These are phyloP conservation scores for Eurois occulta DNA, from an alignment of 2,888 invertebrate species.

Conservation along the genomic window DNA sequence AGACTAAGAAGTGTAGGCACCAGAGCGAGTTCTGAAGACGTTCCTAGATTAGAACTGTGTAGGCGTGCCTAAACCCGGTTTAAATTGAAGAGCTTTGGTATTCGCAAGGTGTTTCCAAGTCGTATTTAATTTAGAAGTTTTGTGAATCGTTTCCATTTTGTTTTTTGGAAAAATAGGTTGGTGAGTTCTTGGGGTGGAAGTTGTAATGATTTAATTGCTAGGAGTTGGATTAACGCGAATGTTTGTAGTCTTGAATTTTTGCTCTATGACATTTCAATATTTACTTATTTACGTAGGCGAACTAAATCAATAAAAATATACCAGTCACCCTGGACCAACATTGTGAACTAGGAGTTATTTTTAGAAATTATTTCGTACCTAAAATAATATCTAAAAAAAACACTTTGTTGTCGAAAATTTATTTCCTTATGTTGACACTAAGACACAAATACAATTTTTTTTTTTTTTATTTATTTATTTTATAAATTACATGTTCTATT, in stretches of 20 bases:
- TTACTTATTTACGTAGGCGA: not conserved
- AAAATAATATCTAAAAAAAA: too few relatives aligned
- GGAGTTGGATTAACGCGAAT: not conserved
- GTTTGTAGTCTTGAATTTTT: not conserved
- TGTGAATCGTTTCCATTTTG: constrained; percentile 49
- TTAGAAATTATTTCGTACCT: too few relatives aligned
- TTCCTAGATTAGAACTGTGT: constrained; percentile 67
- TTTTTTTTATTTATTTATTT: too few relatives aligned
- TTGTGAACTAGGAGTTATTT: too few relatives aligned
- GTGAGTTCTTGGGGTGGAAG: constrained; percentile 12
- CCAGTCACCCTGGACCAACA: too few relatives aligned
- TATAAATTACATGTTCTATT: too few relatives aligned
- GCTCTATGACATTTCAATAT: not conserved
- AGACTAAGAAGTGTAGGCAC: constrained; percentile 57
- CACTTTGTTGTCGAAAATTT: too few relatives aligned
- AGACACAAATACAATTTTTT: too few relatives aligned
- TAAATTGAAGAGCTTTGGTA: constrained; percentile 67
- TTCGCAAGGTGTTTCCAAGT: constrained; percentile 47
- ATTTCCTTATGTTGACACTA: too few relatives aligned
- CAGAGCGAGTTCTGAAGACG: constrained; percentile 52
- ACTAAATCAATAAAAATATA: too few relatives aligned
- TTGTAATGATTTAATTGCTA: constrained; percentile 14
- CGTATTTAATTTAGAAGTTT: constrained; percentile 66
- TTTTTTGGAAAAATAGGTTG: constrained; percentile 42
- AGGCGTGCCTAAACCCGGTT: constrained; percentile 65